Percentiles rank a stretch among this genome's conserved stretches.
Conservation (phyloP, 1,140 invertebrate species). For the Caenorhabditis tropicalis region DNA sequence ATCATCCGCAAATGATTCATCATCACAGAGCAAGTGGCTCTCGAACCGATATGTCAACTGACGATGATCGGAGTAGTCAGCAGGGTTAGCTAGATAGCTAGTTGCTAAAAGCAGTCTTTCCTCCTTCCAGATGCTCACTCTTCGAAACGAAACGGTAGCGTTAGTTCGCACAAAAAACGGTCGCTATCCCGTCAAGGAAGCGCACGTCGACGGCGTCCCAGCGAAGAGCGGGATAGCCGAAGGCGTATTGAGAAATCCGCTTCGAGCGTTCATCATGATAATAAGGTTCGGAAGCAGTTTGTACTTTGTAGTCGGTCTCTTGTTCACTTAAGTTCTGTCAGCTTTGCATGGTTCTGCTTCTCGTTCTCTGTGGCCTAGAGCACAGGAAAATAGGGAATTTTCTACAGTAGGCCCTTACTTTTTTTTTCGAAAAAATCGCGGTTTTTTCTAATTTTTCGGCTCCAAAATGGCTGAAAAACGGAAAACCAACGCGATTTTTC, state of each 20-base stretch:
- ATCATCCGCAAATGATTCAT: slow-evolving; percentile 5
- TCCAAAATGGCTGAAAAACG: too few species aligned
- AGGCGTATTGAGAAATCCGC: slow-evolving; percentile 22
- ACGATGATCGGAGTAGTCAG: slow-evolving; percentile 47
- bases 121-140: background rate
- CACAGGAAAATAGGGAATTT: too few species aligned
- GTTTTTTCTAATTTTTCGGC: too few species aligned
- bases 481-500: too few species aligned
- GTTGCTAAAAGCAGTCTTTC: too few species aligned
- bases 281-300: background rate
- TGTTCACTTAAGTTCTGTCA: too few species aligned
- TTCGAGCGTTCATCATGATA: background rate
- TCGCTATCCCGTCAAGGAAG: background rate
- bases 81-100: slow-evolving; percentile 21
- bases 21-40: slow-evolving; percentile 42
- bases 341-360: background rate
- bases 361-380: too few species aligned
- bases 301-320: background rate
- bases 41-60: slow-evolving; percentile 54
- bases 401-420: too few species aligned
- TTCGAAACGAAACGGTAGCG: slow-evolving; percentile 9
- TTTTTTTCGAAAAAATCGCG: too few species aligned
- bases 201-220: background rate
- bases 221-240: background rate
- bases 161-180: background rate